A percentile compares a stretch with the other conserved stretches of the same genome.
Conservation (phyloP, 2,888 invertebrate genomes). For the Drosophila buzzatii region DNA sequence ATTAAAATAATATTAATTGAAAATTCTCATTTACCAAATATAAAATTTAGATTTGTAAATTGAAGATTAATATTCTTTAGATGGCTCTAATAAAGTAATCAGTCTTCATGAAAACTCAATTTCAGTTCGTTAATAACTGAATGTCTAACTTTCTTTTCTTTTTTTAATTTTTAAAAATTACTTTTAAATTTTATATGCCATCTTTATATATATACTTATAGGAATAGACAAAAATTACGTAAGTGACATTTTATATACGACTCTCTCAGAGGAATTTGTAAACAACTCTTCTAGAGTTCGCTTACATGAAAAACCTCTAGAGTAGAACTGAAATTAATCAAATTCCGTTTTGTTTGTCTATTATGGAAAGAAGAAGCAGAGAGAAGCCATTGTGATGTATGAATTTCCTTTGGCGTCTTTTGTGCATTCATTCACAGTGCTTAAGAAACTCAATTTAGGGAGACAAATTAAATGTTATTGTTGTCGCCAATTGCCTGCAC, state of each 20-base stretch:
- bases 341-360: slow-evolving; percentile 54
- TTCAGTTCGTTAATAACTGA: not conserved
- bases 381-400: slow-evolving; percentile 54
- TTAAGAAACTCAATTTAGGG: slow-evolving; percentile 44
- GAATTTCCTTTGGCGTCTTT: slow-evolving; percentile 49
- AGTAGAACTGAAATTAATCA: slow-evolving; percentile 55
- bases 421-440: slow-evolving; percentile 57
- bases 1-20: too few species aligned
- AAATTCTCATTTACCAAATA: too few species aligned
- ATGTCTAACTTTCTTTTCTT: not conserved
- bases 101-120: slow-evolving; percentile 1
- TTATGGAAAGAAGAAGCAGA: slow-evolving; percentile 31
- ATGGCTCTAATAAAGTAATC: not conserved
- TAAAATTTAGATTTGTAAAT: not conserved
- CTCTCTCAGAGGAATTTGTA: slow-evolving; percentile 10
- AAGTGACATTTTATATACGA: not conserved
- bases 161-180: not conserved
- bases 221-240: not conserved
- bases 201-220: not conserved
- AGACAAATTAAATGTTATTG: slow-evolving; percentile 64
- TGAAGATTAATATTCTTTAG: not conserved
- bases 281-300: slow-evolving; percentile 47
- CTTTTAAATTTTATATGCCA: not conserved
- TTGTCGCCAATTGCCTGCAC: slow-evolving; percentile 57
- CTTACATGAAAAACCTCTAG: not conserved